Percentiles rank a stretch among this genome's conserved stretches.
phyloP scores from a whole-genome alignment of 2,113 vertebrate species.

The Leucosticte australis region DNA sequence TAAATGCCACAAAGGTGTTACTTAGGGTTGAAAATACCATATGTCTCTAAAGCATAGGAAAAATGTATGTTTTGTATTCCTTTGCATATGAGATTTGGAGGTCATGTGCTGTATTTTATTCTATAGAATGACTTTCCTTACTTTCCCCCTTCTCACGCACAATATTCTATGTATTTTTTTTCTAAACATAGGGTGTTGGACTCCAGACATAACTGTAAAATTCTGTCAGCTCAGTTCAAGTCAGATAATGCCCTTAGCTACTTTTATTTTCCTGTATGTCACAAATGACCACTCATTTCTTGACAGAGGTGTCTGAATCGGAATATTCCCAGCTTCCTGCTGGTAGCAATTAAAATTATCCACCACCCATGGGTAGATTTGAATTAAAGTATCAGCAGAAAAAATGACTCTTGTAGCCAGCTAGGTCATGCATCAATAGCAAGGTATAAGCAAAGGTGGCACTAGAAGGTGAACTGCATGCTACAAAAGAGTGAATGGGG shows the following conservation, averaged over 20 bases:
- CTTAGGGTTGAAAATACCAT: neutral
- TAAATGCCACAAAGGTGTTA: neutral
- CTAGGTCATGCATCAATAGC: slow-evolving; percentile 15
- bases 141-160: neutral
- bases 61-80: neutral
- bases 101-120: neutral
- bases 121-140: neutral
- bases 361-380: slow-evolving; percentile 31
- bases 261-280: slow-evolving; percentile 47
- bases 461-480: neutral
- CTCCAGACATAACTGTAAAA: slow-evolving; percentile 36
- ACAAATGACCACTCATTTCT: slow-evolving; percentile 49
- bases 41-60: neutral
- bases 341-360: slow-evolving; percentile 59
- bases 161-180: neutral
- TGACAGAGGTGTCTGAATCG: slow-evolving; percentile 42
- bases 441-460: slow-evolving; percentile 6
- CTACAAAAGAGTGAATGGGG: neutral
- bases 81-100: neutral
- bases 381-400: slow-evolving; percentile 51
- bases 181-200: neutral
- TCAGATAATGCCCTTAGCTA: slow-evolving; percentile 33
- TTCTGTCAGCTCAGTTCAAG: slow-evolving; percentile 38
- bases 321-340: slow-evolving; percentile 32
- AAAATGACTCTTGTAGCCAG: neutral